These are phyloP conservation scores for Notarius quadriscutis DNA, from an alignment of 2,113 vertebrate genomes.

Conservation along the genomic window DNA sequence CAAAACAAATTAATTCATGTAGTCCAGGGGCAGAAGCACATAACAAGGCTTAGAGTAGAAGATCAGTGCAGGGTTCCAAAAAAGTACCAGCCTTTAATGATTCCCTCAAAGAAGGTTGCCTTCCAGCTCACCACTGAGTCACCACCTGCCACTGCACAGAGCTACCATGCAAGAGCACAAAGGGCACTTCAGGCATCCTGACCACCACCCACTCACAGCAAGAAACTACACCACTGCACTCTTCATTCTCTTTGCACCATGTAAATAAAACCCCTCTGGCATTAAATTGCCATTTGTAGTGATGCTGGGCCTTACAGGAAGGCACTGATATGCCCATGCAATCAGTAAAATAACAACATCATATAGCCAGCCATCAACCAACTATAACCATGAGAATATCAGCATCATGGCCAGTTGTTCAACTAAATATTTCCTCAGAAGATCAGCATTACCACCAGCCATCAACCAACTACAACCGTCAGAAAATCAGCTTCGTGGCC, in stretches of 20 bases:
- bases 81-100: conserved; percentile 7
- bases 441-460: background rate
- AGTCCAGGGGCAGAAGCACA: background rate
- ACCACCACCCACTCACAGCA: background rate
- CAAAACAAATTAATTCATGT: background rate
- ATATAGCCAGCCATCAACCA: background rate
- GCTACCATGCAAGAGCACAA: background rate
- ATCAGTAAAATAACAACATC: background rate
- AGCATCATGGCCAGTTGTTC: background rate
- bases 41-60: background rate
- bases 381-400: background rate
- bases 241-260: background rate
- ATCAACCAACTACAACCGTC: background rate
- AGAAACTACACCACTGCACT: background rate
- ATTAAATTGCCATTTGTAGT: background rate
- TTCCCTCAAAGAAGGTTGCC: background rate
- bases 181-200: conserved; percentile 8
- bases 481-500: background rate
- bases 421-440: background rate
- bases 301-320: background rate
- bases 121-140: background rate
- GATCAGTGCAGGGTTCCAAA: background rate
- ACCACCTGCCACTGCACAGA: conserved; percentile 17
- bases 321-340: background rate
- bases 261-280: background rate